Base-by-base conservation (phyloP, 2,888 invertebrate species). In the Euphydryas editha region DNA sequence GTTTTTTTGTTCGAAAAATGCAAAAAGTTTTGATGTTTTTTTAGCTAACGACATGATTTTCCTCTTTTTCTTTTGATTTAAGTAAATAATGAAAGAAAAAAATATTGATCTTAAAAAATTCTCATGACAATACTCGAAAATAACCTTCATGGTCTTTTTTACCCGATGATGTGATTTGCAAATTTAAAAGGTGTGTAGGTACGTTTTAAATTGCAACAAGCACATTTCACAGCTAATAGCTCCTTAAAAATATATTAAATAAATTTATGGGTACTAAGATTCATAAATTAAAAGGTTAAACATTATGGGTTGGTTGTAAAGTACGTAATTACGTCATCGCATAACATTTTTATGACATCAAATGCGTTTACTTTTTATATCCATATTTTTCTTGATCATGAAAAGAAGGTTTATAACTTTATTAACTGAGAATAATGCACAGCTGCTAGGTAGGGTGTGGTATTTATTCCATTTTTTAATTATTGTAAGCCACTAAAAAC, bases 261-360 rank as follows among this genome's bases (percentile, higher is more conserved):
- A 10, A 47, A 47, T 20, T 47, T 47, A 47, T 47, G 47, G 20
- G 18, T 36, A 39, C 39, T 49, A 57, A 44, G 10, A 47, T 62
- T 18, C 18, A 11, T 18, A 54, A 30, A 57, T 47, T 47, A 56
- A 65, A 37, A 60, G 39, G 54, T 62, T n/a, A 55, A 59, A 59
- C 65, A 61, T 62, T 65, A 66, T 59, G 60, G 55, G 60, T 65
- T 65, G 51, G 56, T 57, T 65, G 66, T 67, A 70, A 72, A 64
- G 71, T 69, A 68, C 51, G 67, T 66, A 68, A 70, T 72, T 72
- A 70, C 68, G 62, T 54, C 24, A 59, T 67, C 68, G 68, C 67
- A 69, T 65, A 62, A 68, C 39, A 63, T 66, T 57, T 72, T 68
- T 70, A 72, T 68, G 69, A 71, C 62, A 62, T 67, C 62, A 71